Evolutionary conservation across 2,113 vertebrate genomes (phyloP), one percentile per base, ranked within the genome.

Genomic region (Hemiprocne comata): DNA sequence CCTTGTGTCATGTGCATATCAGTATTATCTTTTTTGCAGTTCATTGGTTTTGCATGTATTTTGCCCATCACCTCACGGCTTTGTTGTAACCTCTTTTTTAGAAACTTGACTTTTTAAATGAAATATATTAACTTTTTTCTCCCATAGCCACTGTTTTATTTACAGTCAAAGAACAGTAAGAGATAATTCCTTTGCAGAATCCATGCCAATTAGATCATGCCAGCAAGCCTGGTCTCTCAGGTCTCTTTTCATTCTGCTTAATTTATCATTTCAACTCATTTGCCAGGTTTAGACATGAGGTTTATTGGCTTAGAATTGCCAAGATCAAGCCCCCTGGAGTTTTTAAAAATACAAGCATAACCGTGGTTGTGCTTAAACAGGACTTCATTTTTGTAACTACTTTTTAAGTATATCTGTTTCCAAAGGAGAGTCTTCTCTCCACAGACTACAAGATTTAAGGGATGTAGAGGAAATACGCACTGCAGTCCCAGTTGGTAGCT

Each of bases 181-280:
- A 67, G 50, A 54, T 24, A 78, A 92, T 87, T 92, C 44, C 61
- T 78, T 83, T 83, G 26, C 61, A 83, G 61, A 92, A 88, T 80
- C 78, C 46, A 29, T 80, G 71, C 88, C 92, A 93, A 24, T 60
- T 88, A 80, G 42, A 84, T 85, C 79, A 58, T 23, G 8, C 82
- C 88, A 93, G 51, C 79, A 77, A 83, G 54, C 23, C 36, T 80
- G 58, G 82, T 94, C 79, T 94, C 95, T 90, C 36, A 73, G 94
- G 75, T 94, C 82, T 90, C 79, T 92, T 85, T 94, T 86, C 34
- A 83, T 94, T 96, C 82, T 88, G 60, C 82, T 90, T 93, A 88
- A 89, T 95, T 94, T 96, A 90, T 92, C 72, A 77, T 71, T 96
- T 93, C 88, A 83, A 25, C 36, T 54, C 20, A 46, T 90, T 94